A percentile compares a stretch with the other conserved stretches of the same genome.
Evolutionary conservation across 2,113 vertebrate species (phyloP).

Genomic region (Chloebia gouldiae): DNA sequence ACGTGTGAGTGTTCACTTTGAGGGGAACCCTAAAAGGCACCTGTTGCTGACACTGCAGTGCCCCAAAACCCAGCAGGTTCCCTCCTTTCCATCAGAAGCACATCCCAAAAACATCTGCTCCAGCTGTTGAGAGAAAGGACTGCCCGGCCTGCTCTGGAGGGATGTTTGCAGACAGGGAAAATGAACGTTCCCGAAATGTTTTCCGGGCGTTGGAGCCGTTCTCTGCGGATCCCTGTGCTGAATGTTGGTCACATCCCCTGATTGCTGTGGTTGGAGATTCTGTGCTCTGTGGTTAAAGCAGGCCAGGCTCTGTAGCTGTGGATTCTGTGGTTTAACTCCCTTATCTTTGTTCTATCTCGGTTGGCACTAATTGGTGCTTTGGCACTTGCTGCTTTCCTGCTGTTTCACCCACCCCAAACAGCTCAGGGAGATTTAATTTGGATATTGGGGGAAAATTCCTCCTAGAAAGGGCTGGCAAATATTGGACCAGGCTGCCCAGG

Average conservation of each 20-base stretch:
- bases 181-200: neutral
- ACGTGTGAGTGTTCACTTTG: fast-evolving
- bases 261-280: constrained; percentile 35
- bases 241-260: neutral
- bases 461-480: neutral
- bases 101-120: neutral
- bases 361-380: neutral
- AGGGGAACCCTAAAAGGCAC: neutral
- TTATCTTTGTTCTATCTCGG: constrained; percentile 6
- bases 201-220: neutral
- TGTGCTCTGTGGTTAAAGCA: constrained; percentile 52
- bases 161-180: neutral
- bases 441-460: neutral
- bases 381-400: neutral
- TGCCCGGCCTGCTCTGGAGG: neutral
- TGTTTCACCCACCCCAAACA: neutral
- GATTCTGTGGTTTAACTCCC: constrained; percentile 66
- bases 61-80: neutral
- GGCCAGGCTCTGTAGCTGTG: constrained; percentile 38
- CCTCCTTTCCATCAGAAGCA: neutral
- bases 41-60: fast-evolving
- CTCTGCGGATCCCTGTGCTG: neutral
- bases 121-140: neutral
- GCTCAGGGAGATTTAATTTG: neutral
- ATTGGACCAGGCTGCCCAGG: neutral